Percentiles rank a stretch among this genome's conserved stretches.
Evolutionary conservation across 1,140 invertebrate species (phyloP).

Genomic region (Plodia interpunctella): DNA sequence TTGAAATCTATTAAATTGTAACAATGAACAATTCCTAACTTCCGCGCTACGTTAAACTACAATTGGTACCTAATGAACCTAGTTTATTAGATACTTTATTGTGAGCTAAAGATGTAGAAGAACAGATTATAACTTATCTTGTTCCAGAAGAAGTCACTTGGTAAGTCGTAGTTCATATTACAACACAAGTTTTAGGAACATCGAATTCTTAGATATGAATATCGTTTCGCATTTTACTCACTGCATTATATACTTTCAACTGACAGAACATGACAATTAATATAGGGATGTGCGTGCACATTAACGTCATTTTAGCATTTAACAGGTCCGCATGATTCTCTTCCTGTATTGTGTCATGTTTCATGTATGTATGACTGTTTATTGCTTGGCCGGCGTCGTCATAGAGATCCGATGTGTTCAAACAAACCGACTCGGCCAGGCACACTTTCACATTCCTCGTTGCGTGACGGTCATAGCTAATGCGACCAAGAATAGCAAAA

Average conservation of each 20-base stretch:
- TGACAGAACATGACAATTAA: background rate
- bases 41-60: no score
- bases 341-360: slow-evolving; percentile 1
- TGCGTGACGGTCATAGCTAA: slow-evolving; percentile 34
- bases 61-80: no score
- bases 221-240: no score
- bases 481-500: slow-evolving; percentile 19
- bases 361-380: slow-evolving; percentile 1
- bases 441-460: slow-evolving; percentile 49
- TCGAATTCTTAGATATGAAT: no score
- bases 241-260: background rate
- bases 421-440: slow-evolving; percentile 12
- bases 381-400: background rate
- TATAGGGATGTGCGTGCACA: background rate
- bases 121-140: no score
- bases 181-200: no score
- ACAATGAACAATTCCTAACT: no score
- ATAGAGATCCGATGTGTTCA: background rate
- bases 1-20: no score
- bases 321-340: background rate
- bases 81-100: no score
- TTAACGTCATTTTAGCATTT: slow-evolving; percentile 2
- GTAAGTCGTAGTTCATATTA: no score
- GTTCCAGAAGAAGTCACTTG: no score
- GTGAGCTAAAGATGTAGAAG: no score